phyloP scores from a whole-genome alignment of 2,888 invertebrate genomes.

The Creontiades dilutus region DNA sequence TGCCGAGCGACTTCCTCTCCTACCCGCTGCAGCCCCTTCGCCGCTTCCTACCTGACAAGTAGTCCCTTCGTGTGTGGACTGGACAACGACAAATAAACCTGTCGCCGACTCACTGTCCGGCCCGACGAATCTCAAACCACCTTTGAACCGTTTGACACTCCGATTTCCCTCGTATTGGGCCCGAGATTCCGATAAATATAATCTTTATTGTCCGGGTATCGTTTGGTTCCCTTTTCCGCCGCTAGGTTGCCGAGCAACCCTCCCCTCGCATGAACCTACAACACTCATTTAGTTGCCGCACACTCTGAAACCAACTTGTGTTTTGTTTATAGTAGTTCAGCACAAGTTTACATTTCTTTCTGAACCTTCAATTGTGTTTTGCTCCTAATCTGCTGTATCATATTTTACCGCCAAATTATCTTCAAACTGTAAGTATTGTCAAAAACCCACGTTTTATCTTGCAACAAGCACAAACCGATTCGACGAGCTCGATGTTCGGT shows the following conservation, averaged over 20 bases:
- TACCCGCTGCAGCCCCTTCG: slow-evolving; percentile 18
- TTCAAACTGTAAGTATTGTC: slow-evolving; percentile 72
- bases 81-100: not conserved
- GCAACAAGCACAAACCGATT: not conserved
- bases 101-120: not conserved
- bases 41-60: slow-evolving; percentile 65
- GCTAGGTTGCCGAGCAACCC: slow-evolving; percentile 68
- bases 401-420: slow-evolving; percentile 74
- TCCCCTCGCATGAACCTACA: slow-evolving; percentile 72
- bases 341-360: slow-evolving; percentile 77
- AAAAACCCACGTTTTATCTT: not conserved
- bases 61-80: slow-evolving; percentile 63
- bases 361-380: slow-evolving; percentile 74
- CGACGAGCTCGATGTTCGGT: not conserved
- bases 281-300: slow-evolving; percentile 83
- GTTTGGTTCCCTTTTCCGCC: slow-evolving; percentile 70
- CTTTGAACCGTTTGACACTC: slow-evolving; percentile 17
- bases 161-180: not conserved
- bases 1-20: slow-evolving; percentile 49
- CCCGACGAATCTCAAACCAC: not conserved
- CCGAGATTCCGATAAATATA: slow-evolving; percentile 24
- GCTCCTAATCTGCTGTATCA: slow-evolving; percentile 74
- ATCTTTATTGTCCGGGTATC: slow-evolving; percentile 70
- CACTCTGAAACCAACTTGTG: slow-evolving; percentile 83
- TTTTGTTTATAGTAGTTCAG: slow-evolving; percentile 81